Evolutionary conservation across 1,140 invertebrate genomes (phyloP).

Genomic region (Drosophila sulfurigaster): DNA sequence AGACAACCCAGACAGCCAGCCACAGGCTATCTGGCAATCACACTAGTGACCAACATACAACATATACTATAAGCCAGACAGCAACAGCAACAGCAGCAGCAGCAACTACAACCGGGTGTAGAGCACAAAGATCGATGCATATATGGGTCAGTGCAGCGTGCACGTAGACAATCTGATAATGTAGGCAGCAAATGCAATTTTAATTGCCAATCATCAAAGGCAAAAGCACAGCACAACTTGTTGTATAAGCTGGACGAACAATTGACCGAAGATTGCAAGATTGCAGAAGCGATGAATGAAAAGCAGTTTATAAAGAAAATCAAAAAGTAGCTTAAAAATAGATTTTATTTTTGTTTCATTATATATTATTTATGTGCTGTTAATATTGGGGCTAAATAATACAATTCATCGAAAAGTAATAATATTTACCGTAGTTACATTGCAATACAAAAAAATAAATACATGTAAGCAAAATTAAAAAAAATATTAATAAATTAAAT

Average conservation of each 20-base stretch:
- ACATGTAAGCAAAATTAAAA: no score
- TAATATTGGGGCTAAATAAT: no score
- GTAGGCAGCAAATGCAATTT: conserved; percentile 59
- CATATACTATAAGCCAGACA: conserved; percentile 12
- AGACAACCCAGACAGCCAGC: conserved; percentile 33
- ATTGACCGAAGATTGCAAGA: neutral
- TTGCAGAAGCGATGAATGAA: neutral
- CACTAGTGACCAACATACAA: conserved; percentile 68
- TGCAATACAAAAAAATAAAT: no score
- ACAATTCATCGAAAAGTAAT: no score
- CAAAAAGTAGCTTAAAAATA: neutral
- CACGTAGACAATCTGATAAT: conserved; percentile 64
- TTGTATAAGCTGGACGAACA: conserved; percentile 31
- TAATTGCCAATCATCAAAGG: conserved; percentile 68
- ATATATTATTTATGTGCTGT: no score
- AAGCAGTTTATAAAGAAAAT: neutral
- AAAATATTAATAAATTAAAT: no score
- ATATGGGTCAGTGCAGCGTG: conserved; percentile 62
- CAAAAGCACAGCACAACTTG: conserved; percentile 15
- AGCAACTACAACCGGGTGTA: conserved; percentile 54
- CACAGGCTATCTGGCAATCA: conserved; percentile 43
- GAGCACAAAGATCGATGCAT: conserved; percentile 30
- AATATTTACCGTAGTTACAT: no score
- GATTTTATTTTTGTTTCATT: no score
- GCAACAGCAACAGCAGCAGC: conserved; percentile 1